These are phyloP conservation scores for Dasysyrphus albostriatus DNA, from an alignment of 2,888 invertebrate genomes.

Conservation along the genomic window DNA sequence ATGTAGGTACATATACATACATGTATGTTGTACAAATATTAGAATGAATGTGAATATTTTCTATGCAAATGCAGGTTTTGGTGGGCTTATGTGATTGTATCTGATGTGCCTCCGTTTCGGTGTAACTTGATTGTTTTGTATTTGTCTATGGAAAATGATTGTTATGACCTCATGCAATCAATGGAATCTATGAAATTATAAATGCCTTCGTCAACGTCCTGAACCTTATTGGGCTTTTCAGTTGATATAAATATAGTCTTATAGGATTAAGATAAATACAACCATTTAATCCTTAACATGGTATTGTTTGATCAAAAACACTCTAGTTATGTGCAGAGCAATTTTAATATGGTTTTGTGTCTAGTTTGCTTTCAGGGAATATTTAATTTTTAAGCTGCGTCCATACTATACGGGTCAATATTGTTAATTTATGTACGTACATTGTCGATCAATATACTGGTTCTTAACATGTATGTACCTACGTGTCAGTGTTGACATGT, in stretches of 20 bases:
- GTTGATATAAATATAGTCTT: background rate
- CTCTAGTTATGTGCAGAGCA: background rate
- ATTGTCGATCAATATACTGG: no score
- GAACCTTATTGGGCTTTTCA: background rate
- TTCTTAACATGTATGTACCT: no score
- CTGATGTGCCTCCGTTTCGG: slow-evolving; percentile 15
- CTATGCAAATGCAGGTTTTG: background rate
- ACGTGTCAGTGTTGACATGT: no score
- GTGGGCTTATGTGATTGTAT: slow-evolving; percentile 1
- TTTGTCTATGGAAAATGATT: slow-evolving; percentile 38
- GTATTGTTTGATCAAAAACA: background rate
- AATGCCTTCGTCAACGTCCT: background rate
- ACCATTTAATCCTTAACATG: background rate
- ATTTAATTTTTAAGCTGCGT: no score
- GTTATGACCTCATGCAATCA: slow-evolving; percentile 47
- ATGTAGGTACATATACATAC: background rate
- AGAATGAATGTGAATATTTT: background rate
- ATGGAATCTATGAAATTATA: slow-evolving; percentile 4
- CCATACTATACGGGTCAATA: no score
- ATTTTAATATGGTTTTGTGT: background rate
- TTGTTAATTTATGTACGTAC: no score
- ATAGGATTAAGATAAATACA: slow-evolving; percentile 20
- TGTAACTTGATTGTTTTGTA: slow-evolving; percentile 19
- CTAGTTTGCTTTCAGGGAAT: no score
- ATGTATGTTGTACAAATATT: background rate